These are phyloP conservation scores for Halcyon malimbica DNA, from an alignment of 2,113 vertebrate species.

Conservation along the genomic window DNA sequence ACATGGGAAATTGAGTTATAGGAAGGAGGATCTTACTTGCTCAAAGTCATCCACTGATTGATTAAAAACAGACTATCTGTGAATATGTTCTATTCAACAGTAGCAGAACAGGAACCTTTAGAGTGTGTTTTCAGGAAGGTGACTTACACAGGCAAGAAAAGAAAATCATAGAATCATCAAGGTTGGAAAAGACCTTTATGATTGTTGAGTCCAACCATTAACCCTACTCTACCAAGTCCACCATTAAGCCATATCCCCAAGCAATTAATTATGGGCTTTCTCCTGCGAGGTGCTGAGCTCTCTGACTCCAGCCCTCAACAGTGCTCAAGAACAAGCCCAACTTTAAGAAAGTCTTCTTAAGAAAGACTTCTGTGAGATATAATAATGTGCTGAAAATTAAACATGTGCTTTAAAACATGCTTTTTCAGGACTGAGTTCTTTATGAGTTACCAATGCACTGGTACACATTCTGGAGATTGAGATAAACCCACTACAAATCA, in stretches of 20 bases:
- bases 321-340: neutral
- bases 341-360: neutral
- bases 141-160: neutral
- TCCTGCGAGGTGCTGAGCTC: neutral
- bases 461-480: neutral
- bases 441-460: neutral
- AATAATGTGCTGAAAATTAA: neutral
- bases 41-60: neutral
- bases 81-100: neutral
- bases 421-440: neutral
- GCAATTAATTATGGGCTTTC: neutral
- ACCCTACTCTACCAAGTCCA: too few relatives aligned
- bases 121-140: neutral
- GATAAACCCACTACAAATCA: neutral
- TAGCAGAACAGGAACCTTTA: neutral
- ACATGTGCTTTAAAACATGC: neutral
- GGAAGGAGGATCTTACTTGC: constrained; percentile 18
- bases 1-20: neutral
- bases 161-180: neutral
- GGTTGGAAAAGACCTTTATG: too few relatives aligned
- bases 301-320: neutral
- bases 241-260: too few relatives aligned
- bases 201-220: too few relatives aligned
- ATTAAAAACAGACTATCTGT: constrained; percentile 37
- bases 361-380: neutral